A percentile compares a stretch with the other conserved stretches of the same genome.
phyloP scores from a whole-genome alignment of 2,113 vertebrate species.

The Emydura subglobosa region DNA sequence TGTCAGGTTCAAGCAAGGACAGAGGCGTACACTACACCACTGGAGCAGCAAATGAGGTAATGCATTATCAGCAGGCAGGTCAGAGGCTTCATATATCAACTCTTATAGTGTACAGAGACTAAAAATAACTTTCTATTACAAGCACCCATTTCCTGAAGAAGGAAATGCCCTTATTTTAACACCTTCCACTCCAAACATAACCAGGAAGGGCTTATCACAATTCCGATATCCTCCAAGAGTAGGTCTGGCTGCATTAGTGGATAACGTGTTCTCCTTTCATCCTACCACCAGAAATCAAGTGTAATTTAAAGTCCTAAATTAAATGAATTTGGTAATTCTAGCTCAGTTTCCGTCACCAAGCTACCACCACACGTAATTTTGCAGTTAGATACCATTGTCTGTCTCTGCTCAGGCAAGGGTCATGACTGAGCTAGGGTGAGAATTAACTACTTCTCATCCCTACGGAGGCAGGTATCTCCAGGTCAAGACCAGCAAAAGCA shows the following conservation, averaged over 20 bases:
- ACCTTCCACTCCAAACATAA: conserved; percentile 29
- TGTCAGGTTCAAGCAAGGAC: conserved; percentile 80
- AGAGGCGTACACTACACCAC: conserved; percentile 49
- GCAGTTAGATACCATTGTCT: background rate
- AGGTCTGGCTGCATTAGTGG: background rate
- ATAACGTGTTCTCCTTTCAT: background rate
- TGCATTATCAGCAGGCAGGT: conserved; percentile 82
- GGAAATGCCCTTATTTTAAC: conserved; percentile 47
- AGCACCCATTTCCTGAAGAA: conserved; percentile 79
- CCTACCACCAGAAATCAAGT: conserved; percentile 12
- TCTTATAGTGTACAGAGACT: conserved; percentile 38
- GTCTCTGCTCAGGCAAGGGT: background rate
- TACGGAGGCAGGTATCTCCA: conserved; percentile 4
- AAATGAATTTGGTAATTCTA: background rate
- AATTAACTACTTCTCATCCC: background rate
- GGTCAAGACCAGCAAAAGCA: background rate
- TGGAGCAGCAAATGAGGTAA: conserved; percentile 74
- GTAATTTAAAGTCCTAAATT: conserved; percentile 28
- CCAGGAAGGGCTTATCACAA: background rate
- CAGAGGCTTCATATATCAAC: conserved; percentile 67
- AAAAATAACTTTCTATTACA: conserved; percentile 78
- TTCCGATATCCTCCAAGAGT: background rate
- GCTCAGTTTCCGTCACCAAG: conserved; percentile 46
- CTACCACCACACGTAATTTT: conserved; percentile 28
- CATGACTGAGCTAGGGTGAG: background rate